Conservation (phyloP, 2,888 invertebrate species). For the Alcis repandata region DNA sequence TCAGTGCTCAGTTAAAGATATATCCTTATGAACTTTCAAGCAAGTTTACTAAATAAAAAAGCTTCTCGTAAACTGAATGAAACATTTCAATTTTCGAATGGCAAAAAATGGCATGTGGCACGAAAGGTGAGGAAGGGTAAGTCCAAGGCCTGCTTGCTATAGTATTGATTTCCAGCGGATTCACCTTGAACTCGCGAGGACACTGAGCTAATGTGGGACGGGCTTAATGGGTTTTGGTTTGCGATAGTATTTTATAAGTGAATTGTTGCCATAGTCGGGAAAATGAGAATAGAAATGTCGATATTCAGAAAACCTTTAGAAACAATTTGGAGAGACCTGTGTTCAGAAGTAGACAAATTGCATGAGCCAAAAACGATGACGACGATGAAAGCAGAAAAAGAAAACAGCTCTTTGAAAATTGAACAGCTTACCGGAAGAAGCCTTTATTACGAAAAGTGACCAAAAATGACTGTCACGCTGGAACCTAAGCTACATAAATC, state of each 20-base stretch:
- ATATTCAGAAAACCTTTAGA: neutral
- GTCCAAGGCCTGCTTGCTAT: slow-evolving; percentile 30
- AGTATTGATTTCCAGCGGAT: slow-evolving; percentile 29
- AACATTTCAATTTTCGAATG: slow-evolving; percentile 8
- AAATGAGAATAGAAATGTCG: neutral
- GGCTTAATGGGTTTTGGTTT: slow-evolving; percentile 31
- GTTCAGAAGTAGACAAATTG: too few species aligned
- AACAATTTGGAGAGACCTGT: too few species aligned
- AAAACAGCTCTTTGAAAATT: too few species aligned
- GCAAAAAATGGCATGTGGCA: slow-evolving; percentile 40
- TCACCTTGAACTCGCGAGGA: slow-evolving; percentile 35
- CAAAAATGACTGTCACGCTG: too few species aligned
- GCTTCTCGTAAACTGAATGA: neutral
- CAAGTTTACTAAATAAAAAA: neutral
- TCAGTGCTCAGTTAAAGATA: too few species aligned
- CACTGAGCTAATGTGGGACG: slow-evolving; percentile 21
- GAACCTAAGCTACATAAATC: neutral
- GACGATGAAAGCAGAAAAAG: too few species aligned
- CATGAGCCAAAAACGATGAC: too few species aligned
- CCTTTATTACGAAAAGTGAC: too few species aligned
- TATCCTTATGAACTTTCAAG: too few species aligned
- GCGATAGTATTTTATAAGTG: slow-evolving; percentile 7
- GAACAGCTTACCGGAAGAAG: too few species aligned
- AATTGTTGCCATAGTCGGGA: slow-evolving; percentile 6
- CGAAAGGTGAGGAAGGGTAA: slow-evolving; percentile 51